Evolutionary conservation across 1,140 invertebrate genomes (phyloP), one percentile per base, ranked within the genome.

Genomic region (Drosophila mauritiana): DNA sequence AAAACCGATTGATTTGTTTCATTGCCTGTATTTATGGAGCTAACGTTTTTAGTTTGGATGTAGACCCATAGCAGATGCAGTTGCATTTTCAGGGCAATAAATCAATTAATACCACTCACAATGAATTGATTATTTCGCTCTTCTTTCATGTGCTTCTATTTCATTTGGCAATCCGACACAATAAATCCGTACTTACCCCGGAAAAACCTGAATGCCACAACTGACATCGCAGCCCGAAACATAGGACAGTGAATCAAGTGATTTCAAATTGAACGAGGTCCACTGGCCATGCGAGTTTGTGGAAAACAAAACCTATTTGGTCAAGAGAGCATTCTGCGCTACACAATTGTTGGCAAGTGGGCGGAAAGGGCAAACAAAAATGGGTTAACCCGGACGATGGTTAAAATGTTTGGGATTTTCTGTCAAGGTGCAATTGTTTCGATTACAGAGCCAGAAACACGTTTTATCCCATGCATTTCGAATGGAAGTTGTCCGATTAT

Each of bases 241-340:
- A 42, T 7, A 17, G 49, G 58, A 57, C 53, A 27, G 49, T 25
- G 75, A 55, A 70, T 76, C 62, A 80, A 80, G 56, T 59, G 52
- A 73, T 67, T 58, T 40, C 39, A 61, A 75, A 76, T 76, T 43
- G 72, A 22, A 54, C 34, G 36, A 52, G 17, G 27, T 51, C 52
- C 39, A 73, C 42, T 56, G 31, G 45, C 40, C 27, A 52, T 55
- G 64, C 25, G 39, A 43, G 53, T 59, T 59, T 48, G 34, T 34
- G 13, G 40, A 43, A 42, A 58, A 63, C 31, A 74, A 82, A 78
- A 53, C 43, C 27, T 36, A 61, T 57, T 80, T 54, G 46, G 51
- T 51, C 51, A 46, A n/a, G 52, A 27, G 53, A 57, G 64, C 58
- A 69, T 64, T 82, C 69, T 37, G 58, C 74, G 69, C 74, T 70